These are phyloP conservation scores for Pseudorectes ferrugineus DNA, from an alignment of 2,113 vertebrate species.

Conservation along the genomic window DNA sequence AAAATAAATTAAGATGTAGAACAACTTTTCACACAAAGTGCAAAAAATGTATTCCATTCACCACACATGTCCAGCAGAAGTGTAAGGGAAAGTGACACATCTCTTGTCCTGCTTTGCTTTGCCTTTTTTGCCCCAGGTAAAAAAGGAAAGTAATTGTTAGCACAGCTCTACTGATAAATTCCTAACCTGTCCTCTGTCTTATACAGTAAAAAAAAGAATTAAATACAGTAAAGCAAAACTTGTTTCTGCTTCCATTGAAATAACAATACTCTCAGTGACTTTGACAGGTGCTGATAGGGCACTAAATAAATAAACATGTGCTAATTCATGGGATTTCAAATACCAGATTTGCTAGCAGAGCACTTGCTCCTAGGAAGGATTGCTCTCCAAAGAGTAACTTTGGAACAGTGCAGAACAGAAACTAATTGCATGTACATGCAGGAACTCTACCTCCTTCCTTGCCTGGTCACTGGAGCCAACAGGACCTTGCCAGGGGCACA, in stretches of 20 bases:
- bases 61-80: background rate
- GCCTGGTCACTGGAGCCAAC: no score
- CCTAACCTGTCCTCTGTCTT: background rate
- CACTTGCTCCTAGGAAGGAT: background rate
- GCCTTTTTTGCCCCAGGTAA: background rate
- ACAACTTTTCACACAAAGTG: background rate
- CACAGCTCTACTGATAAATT: background rate
- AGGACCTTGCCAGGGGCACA: fast-evolving
- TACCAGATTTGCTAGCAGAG: background rate
- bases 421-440: background rate
- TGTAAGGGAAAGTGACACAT: background rate
- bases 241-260: background rate
- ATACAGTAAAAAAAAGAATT: background rate
- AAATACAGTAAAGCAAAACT: background rate
- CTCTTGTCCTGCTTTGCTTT: background rate
- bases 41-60: background rate
- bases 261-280: background rate
- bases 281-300: background rate
- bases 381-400: background rate
- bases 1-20: background rate
- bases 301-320: background rate
- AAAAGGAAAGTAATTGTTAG: background rate
- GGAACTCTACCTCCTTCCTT: background rate
- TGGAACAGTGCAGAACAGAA: background rate
- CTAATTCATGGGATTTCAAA: background rate